Base-by-base conservation (phyloP, 2,888 invertebrate species). In the Epistrophella euchroma region DNA sequence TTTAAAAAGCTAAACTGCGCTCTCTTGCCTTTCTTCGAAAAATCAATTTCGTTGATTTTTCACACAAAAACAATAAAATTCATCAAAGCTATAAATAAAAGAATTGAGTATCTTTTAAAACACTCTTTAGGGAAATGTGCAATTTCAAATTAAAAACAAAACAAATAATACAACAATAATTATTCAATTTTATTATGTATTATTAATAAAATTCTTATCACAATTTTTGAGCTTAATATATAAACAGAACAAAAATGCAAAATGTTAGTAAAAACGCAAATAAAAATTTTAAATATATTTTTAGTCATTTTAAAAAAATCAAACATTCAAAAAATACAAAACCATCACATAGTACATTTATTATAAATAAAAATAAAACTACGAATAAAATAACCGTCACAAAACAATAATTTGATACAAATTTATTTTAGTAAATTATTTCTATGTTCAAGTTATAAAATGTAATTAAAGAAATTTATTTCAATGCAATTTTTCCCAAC, bases 111-210 rank as follows among this genome's bases (percentile, higher is more conserved):
- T 66, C 25, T 52, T 76, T 68, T 56, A 81, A 66, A 77, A 64
- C 35, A 81, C 77, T 88, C 80, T 66, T 82, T 88, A 88, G 88
- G 88, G 88, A 88, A 87, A 72, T 76, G 88, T 88, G 87, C 88
- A 88, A 88, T 88, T 88, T 84, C 64, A 82, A 85, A 76, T 74
- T 58, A 58, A 35, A 56, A 40, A 37, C 4, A 66, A 50, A 66
- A 47, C 19, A 47, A 66, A 47, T 37, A 66, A 40, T 3, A 47
- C 32, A 47, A 66, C n/a, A 47, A 52, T 0, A 22, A 60, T 71
- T 79, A 76, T 77, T 85, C 76, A 79, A 76, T 62, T 75, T 72
- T 70, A 72, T 73, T 64, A 79, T n/a, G n/a, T n/a, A n/a, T n/a
- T 52, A 66, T 15, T 75, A 45, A 70, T 47, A 76, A 66, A 76